A percentile compares a stretch with the other conserved stretches of the same genome.
Evolutionary conservation across 2,113 vertebrate species (phyloP).

Genomic region (Carettochelys insculpta): DNA sequence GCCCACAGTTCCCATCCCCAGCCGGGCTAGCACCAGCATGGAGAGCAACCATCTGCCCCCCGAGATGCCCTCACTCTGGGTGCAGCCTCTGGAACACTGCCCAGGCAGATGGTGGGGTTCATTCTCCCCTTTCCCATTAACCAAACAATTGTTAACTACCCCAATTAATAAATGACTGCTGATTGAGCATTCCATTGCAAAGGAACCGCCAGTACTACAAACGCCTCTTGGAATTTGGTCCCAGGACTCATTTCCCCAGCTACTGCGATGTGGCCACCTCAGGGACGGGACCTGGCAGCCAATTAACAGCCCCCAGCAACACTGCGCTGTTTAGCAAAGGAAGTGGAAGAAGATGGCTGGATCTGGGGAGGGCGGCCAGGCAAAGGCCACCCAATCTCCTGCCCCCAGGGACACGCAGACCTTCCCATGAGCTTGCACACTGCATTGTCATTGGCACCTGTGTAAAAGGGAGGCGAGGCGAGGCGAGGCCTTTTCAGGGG

Average conservation of each 20-base stretch:
- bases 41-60: neutral
- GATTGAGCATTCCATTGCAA: neutral
- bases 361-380: neutral
- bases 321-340: neutral
- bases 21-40: too few species aligned
- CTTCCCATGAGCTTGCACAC: neutral
- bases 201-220: neutral
- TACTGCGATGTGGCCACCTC: neutral
- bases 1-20: neutral
- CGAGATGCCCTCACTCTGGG: neutral
- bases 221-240: neutral
- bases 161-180: neutral
- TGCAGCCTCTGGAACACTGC: neutral
- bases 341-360: neutral
- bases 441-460: neutral
- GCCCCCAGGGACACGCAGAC: rapidly evolving
- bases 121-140: neutral
- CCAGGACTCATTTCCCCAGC: neutral
- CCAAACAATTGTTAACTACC: neutral
- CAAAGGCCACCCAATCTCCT: neutral
- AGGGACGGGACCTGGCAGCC: neutral
- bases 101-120: neutral
- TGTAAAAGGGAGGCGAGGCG: neutral
- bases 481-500: too few species aligned
- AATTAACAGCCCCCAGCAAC: neutral